Percentiles rank a stretch among this genome's conserved stretches.
phyloP scores from a whole-genome alignment of 2,113 vertebrate species.

The Malurus melanocephalus region DNA sequence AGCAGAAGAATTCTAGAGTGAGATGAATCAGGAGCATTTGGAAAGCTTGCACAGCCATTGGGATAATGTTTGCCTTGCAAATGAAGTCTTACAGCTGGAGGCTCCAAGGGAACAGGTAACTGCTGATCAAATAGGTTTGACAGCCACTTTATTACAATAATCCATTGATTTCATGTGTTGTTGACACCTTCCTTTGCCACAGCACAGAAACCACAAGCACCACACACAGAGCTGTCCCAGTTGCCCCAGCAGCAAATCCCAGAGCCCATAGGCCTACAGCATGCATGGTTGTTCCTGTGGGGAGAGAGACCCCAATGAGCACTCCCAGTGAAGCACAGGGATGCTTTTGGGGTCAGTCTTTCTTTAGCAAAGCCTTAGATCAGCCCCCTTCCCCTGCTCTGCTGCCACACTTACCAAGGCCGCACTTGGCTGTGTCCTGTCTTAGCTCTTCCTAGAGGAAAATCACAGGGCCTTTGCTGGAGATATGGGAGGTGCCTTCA shows the following conservation, averaged over 20 bases:
- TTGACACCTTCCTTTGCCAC: background rate
- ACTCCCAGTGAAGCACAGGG: background rate
- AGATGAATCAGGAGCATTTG: background rate
- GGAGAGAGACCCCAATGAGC: background rate
- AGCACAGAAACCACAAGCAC: background rate
- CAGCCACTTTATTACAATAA: background rate
- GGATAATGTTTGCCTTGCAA: background rate
- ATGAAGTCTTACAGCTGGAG: background rate
- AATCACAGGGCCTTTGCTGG: slow-evolving; percentile 55
- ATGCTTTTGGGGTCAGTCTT: background rate
- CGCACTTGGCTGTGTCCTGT: background rate
- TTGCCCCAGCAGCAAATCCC: background rate
- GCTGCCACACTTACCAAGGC: background rate
- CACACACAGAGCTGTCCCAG: background rate
- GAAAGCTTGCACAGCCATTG: background rate
- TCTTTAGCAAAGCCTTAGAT: background rate
- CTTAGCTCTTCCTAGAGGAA: slow-evolving; percentile 36
- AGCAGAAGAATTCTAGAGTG: background rate
- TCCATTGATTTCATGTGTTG: background rate
- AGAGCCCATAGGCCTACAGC: background rate
- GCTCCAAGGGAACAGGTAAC: background rate
- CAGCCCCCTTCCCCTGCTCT: background rate
- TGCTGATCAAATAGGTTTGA: background rate
- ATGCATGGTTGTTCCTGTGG: background rate
- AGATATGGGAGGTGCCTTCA: background rate